Evolutionary conservation across 2,797 vertebrate genomes (phyloP).

Genomic region (Mormyrops attenuatus): DNA sequence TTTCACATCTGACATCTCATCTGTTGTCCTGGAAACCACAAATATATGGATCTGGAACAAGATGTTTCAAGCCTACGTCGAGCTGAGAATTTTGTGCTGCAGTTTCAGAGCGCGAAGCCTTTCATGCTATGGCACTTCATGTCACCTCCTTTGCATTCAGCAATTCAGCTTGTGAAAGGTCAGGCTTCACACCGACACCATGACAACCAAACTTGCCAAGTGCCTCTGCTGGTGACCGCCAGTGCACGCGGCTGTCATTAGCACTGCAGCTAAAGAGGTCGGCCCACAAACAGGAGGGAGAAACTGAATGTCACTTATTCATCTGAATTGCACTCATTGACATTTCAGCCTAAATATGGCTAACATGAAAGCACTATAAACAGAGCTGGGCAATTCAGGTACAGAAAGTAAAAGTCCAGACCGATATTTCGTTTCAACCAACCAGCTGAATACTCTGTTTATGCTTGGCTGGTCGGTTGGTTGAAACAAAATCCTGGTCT

Average conservation of each 20-base stretch:
- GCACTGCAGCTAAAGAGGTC: neutral
- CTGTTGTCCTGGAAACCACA: conserved; percentile 25
- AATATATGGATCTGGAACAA: neutral
- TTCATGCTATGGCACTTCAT: neutral
- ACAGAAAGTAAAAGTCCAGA: neutral
- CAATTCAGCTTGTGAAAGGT: conserved; percentile 43
- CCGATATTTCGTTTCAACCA: neutral
- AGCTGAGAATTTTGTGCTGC: neutral
- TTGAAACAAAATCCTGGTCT: neutral
- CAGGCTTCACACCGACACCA: conserved; percentile 66
- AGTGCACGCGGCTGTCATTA: neutral
- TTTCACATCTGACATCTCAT: neutral
- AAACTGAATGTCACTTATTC: neutral
- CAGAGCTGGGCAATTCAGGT: neutral
- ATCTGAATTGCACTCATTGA: conserved; percentile 9
- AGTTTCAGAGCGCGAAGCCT: neutral
- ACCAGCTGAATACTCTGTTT: neutral
- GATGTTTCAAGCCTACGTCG: neutral
- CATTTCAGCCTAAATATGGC: neutral
- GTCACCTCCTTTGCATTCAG: neutral
- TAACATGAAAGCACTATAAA: neutral
- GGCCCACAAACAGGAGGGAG: neutral
- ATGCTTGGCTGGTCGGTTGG: neutral
- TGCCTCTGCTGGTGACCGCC: neutral
- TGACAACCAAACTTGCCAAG: conserved; percentile 51